Conservation (phyloP, 2,888 invertebrate genomes). For the Aquatica leii region DNA sequence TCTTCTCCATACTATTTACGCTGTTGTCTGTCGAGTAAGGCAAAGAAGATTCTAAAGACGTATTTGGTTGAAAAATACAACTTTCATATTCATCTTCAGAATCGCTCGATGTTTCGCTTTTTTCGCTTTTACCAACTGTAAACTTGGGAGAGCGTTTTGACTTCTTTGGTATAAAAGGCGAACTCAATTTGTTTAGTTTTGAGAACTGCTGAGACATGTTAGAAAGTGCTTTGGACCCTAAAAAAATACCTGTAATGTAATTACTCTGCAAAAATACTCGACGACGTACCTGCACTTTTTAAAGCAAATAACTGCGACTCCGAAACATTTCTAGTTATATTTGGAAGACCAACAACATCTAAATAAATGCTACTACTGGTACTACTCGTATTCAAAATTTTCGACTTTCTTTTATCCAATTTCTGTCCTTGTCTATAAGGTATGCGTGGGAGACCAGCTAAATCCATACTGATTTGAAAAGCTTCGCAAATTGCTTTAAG, state of each 20-base stretch:
- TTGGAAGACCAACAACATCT: conserved; percentile 71
- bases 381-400: conserved; percentile 59
- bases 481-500: conserved; percentile 89
- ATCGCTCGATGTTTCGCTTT: conserved; percentile 64
- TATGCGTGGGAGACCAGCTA: conserved; percentile 71
- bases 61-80: conserved; percentile 60
- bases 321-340: conserved; percentile 81
- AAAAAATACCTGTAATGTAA: conserved; percentile 32
- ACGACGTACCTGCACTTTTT: conserved; percentile 64
- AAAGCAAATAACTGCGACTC: conserved; percentile 86
- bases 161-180: conserved; percentile 67
- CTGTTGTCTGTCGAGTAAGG: conserved; percentile 43
- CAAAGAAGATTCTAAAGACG: conserved; percentile 41
- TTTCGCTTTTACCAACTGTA: conserved; percentile 62
- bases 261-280: too few relatives aligned
- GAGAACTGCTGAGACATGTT: conserved; percentile 90
- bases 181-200: conserved; percentile 78
- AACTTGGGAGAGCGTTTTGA: conserved; percentile 62
- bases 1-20: conserved; percentile 16
- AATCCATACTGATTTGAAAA: conserved; percentile 81
- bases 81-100: conserved; percentile 74
- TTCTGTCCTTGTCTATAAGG: conserved; percentile 74
- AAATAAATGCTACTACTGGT: conserved; percentile 67
- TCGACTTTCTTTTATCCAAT: conserved; percentile 75
- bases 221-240: conserved; percentile 84